Evolutionary conservation across 2,797 vertebrate species (phyloP).

Genomic region (Aphelocoma californica): DNA sequence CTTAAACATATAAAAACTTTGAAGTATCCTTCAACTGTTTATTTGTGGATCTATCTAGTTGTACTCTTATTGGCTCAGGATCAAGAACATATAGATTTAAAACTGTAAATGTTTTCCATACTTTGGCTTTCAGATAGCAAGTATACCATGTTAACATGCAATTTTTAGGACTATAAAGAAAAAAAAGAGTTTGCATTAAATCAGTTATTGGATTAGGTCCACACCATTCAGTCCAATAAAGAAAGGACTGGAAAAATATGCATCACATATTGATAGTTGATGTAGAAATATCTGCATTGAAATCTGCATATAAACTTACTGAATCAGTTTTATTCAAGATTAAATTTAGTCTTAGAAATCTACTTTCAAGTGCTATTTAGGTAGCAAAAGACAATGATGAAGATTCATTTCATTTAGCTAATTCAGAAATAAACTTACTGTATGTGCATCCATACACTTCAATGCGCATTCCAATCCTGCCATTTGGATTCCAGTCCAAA

Average conservation of each 20-base stretch:
- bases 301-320: neutral
- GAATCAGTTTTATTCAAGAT: neutral
- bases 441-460: constrained; percentile 91
- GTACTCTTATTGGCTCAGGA: neutral
- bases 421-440: constrained; percentile 78
- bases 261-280: neutral
- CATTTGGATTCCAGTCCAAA: constrained; percentile 88
- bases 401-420: neutral
- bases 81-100: neutral
- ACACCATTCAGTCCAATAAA: neutral
- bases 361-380: neutral
- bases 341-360: neutral
- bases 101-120: neutral
- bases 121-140: neutral
- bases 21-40: neutral
- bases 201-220: neutral
- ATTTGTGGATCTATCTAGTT: neutral
- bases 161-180: neutral
- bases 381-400: neutral
- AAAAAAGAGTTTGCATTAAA: neutral
- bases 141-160: neutral
- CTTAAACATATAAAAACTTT: neutral
- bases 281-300: neutral
- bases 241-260: neutral
- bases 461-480: constrained; percentile 90